Base-by-base conservation (phyloP, 1,140 invertebrate species). In the Trachymyrmex septentrionalis region DNA sequence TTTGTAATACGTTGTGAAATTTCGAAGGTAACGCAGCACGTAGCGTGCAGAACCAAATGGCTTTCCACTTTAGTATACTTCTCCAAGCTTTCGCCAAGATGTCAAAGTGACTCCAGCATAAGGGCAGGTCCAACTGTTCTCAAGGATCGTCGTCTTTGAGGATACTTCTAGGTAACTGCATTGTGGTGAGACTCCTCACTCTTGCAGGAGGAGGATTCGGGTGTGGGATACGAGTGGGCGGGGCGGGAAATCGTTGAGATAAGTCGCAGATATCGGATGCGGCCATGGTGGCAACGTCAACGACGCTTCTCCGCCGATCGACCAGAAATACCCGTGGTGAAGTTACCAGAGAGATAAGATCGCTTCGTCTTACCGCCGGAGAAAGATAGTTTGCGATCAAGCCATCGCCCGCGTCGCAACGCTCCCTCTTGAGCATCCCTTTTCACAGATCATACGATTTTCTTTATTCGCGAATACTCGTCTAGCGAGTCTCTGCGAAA, bases 341-440 rank as follows among this genome's bases (percentile, higher is more conserved):
- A 78, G 82, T 87, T 63, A 69, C 44, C 64, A 21, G 34, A 30
- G 38, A 55, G 91, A 88, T 86, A 87, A 89, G 76, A 87, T 92
- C 64, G 73, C 66, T 55, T 48, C 75, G 71, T 87, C 73, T 87
- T 64, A 55, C 50, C 44, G 72, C 21, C 55, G 27, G 27, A 59
- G 86, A 76, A 71, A 55, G 55, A 64, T 59, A 87, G 55, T 82
- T 55, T n/a, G 67, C 50, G 67, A 72, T 71, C 61, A 81, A 82
- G 57, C 80, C 48, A 66, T 61, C 48, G 44, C 34, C 80, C 38
- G 10, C 10, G 38, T 44, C 38, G 10, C 38, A 10, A 9, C 38
- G 34, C 80, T 50, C 75, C 64, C 57, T 38, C 34, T 50, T 24
- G 2, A 48, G n/a, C 50, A n/a, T 16, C 27, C 14, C 67, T 61